These are phyloP conservation scores for Erannis defoliaria DNA, from an alignment of 2,888 invertebrate species.

Conservation along the genomic window DNA sequence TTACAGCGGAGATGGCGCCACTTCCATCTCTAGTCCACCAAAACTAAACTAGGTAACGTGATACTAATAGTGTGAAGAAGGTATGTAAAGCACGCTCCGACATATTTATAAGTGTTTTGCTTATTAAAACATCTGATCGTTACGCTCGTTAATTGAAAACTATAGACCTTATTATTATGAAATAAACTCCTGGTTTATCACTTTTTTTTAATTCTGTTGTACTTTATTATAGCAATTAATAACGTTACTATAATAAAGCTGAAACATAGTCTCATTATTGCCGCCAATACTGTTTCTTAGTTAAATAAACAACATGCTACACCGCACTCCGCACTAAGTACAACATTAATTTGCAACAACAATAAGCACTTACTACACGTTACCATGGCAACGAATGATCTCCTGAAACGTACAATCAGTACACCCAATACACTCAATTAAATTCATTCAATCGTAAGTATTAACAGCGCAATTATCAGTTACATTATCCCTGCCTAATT, in stretches of 20 bases:
- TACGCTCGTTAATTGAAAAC: no score
- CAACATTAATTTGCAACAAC: constrained; percentile 1
- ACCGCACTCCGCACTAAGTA: background rate
- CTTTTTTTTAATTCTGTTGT: no score
- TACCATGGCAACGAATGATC: constrained; percentile 6
- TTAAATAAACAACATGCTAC: background rate
- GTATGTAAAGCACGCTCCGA: no score
- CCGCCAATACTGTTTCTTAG: background rate
- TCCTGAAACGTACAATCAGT: background rate
- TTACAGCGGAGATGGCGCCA: no score
- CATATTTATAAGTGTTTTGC: no score
- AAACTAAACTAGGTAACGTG: no score
- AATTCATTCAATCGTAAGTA: background rate
- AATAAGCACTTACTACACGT: background rate
- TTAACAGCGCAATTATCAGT: background rate
- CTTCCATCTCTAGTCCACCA: no score
- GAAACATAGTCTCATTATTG: background rate
- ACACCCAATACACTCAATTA: constrained; percentile 5
- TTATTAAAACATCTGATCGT: no score
- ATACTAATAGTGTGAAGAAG: no score
- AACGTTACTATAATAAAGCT: background rate
- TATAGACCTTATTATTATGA: no score
- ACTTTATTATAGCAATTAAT: no score
- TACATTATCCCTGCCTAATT: background rate
- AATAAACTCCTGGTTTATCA: no score